Evolutionary conservation across 2,797 vertebrate genomes (phyloP).

Genomic region (Onychomys leucogaster): DNA sequence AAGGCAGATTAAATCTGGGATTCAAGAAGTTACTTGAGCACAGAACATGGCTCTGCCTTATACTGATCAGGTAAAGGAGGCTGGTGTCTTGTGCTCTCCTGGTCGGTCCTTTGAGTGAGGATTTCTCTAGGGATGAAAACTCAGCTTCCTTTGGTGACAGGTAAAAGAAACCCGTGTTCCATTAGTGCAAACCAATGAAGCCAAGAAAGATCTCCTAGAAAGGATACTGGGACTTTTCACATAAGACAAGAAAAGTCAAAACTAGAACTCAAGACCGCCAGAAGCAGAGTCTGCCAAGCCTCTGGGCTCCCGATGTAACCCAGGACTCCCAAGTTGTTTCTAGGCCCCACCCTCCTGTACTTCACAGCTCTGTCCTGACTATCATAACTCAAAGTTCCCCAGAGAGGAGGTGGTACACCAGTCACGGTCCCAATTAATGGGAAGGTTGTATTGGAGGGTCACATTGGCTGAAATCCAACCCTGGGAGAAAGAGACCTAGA

Average conservation of each 20-base stretch:
- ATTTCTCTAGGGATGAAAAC: background rate
- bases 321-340: background rate
- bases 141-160: background rate
- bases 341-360: background rate
- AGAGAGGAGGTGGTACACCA: background rate
- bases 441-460: background rate
- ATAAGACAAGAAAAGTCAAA: background rate
- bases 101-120: background rate
- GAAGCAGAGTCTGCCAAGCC: background rate
- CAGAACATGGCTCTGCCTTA: background rate
- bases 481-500: background rate
- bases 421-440: background rate
- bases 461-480: background rate
- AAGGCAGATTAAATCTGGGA: background rate
- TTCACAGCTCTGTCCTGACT: background rate
- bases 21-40: background rate
- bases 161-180: background rate
- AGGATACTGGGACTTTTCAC: background rate
- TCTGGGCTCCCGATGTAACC: too few relatives aligned
- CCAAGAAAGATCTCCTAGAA: background rate
- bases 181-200: background rate
- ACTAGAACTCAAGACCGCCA: background rate
- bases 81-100: background rate
- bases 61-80: background rate
- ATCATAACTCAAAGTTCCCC: background rate